Percentiles rank a stretch among this genome's conserved stretches.
Conservation (phyloP, 2,888 invertebrate genomes). For the Idaea biselata region DNA sequence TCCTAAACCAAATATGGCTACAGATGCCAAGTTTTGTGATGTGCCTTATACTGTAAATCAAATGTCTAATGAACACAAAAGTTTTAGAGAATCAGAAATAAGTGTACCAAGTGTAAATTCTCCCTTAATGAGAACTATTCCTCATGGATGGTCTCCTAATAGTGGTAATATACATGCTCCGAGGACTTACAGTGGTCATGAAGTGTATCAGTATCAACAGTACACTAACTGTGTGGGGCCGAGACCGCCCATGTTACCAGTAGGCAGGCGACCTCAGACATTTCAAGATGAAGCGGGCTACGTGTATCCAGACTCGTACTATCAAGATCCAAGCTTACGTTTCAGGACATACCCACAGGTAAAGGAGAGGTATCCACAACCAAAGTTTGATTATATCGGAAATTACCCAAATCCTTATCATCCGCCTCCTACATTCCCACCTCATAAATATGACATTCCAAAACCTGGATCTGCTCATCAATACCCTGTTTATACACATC, state of each 20-base stretch:
- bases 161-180: constrained; percentile 53
- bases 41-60: constrained; percentile 73
- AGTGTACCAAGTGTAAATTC: constrained; percentile 58
- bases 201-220: constrained; percentile 65
- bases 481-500: constrained; percentile 58
- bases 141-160: constrained; percentile 55
- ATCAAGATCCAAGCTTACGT: constrained; percentile 61
- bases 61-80: constrained; percentile 63
- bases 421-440: constrained; percentile 51
- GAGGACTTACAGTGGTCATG: constrained; percentile 58
- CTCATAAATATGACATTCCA: constrained; percentile 66
- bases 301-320: constrained; percentile 59
- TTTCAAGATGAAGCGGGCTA: constrained; percentile 58
- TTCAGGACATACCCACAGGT: constrained; percentile 68
- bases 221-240: constrained; percentile 60
- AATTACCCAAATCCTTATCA: constrained; percentile 67
- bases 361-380: constrained; percentile 65
- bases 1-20: constrained; percentile 54
- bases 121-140: constrained; percentile 43
- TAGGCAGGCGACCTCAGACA: constrained; percentile 52
- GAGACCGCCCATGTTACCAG: constrained; percentile 44
- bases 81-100: constrained; percentile 56
- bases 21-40: constrained; percentile 71
- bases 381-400: constrained; percentile 73
- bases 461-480: constrained; percentile 57